phyloP scores from a whole-genome alignment of 2,113 vertebrate genomes.

The Genyomyrus donnyi region DNA sequence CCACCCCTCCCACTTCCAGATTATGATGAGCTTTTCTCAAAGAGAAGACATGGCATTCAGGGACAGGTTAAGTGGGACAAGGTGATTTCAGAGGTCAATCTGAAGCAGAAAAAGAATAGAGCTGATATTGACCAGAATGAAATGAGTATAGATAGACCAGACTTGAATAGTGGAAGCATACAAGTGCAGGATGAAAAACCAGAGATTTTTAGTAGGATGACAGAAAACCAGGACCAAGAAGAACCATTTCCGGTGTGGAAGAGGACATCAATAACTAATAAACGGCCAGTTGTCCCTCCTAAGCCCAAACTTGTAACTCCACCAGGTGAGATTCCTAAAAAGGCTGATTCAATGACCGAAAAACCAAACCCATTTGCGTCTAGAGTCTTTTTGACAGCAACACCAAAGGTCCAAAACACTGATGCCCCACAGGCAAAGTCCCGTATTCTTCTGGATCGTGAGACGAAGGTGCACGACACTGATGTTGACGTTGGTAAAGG shows the following conservation, averaged over 20 bases:
- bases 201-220: conserved; percentile 26
- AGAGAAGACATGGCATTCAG: conserved; percentile 60
- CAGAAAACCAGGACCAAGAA: not conserved
- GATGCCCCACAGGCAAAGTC: conserved; percentile 6
- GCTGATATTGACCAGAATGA: conserved; percentile 38
- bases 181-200: conserved; percentile 1
- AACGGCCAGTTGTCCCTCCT: conserved; percentile 38
- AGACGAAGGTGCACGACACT: conserved; percentile 25
- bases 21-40: conserved; percentile 55
- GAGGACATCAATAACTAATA: conserved; percentile 23
- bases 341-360: conserved; percentile 15
- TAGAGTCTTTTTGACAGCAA: conserved; percentile 11
- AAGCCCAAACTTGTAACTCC: conserved; percentile 19
- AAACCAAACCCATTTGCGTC: conserved; percentile 20
- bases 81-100: conserved; percentile 60
- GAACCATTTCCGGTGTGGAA: conserved; percentile 32
- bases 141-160: conserved; percentile 58
- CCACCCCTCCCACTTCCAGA: conserved; percentile 56
- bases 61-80: conserved; percentile 58
- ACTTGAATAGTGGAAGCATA: not conserved
- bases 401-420: conserved; percentile 16
- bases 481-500: not conserved
- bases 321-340: conserved; percentile 10
- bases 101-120: conserved; percentile 36
- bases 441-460: not conserved